Conservation (phyloP, 2,113 vertebrate genomes). For the Eubucco bourcierii region DNA sequence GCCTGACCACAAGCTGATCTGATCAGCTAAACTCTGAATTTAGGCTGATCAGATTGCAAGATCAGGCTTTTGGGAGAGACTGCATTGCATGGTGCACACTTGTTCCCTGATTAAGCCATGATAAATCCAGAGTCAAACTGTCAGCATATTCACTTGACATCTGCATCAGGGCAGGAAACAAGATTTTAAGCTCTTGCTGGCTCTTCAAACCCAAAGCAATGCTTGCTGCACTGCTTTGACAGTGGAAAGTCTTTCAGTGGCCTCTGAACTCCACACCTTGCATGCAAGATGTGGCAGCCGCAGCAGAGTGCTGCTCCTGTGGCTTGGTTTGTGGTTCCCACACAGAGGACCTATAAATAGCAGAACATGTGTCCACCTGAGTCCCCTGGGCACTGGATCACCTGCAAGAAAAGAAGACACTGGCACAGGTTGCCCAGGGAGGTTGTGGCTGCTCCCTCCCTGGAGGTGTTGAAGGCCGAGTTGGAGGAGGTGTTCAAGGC, state of each 20-base stretch:
- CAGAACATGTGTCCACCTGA: neutral
- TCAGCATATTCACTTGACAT: neutral
- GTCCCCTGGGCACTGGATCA: neutral
- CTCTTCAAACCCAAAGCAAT: neutral
- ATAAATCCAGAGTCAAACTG: neutral
- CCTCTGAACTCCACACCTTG: neutral
- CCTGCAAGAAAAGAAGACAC: neutral
- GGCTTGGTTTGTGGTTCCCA: slow-evolving; percentile 2
- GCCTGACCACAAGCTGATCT: neutral
- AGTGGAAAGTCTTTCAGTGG: neutral
- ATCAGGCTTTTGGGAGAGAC: neutral
- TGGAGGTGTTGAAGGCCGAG: no score
- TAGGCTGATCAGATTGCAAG: neutral
- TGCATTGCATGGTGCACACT: neutral
- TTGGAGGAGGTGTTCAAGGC: no score
- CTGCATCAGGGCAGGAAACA: neutral
- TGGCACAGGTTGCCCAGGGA: no score
- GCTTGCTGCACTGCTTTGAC: neutral
- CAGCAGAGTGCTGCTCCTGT: neutral
- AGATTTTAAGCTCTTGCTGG: neutral
- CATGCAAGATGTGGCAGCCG: neutral
- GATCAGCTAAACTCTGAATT: neutral
- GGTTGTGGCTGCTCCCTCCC: no score
- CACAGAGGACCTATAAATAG: slow-evolving; percentile 12
- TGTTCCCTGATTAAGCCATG: neutral